Evolutionary conservation across 2,797 vertebrate genomes (phyloP).

Genomic region (Esox lucius): DNA sequence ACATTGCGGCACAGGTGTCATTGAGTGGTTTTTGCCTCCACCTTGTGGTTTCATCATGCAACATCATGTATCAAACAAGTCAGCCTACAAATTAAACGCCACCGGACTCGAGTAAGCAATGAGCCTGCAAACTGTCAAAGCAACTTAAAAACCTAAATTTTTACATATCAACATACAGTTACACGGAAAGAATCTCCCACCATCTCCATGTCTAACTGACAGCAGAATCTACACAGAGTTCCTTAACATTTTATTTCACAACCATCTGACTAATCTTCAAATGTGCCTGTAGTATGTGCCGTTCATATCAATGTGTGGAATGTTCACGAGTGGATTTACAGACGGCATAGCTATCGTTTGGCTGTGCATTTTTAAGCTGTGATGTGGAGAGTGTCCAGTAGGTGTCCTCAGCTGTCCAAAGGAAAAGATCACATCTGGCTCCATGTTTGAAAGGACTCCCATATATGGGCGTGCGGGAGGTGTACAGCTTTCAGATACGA

Average conservation of each 20-base stretch:
- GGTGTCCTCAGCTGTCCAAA: constrained; percentile 54
- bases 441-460: not conserved
- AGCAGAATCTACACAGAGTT: not conserved
- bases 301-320: too few relatives aligned
- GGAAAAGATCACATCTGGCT: constrained; percentile 13
- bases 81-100: not conserved
- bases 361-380: not conserved
- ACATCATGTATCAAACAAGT: not conserved
- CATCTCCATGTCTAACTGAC: not conserved
- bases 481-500: not conserved
- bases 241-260: not conserved
- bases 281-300: too few relatives aligned
- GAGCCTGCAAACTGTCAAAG: not conserved
- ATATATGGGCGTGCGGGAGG: not conserved
- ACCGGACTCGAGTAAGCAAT: not conserved
- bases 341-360: too few relatives aligned
- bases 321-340: too few relatives aligned
- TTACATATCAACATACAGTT: not conserved
- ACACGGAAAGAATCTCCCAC: too few relatives aligned
- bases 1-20: not conserved
- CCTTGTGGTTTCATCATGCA: constrained; percentile 50
- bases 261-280: not conserved
- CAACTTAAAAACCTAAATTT: not conserved
- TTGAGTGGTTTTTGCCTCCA: constrained; percentile 63
- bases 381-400: constrained; percentile 44